Evolutionary conservation across 1,140 invertebrate species (phyloP), one percentile per base, ranked within the genome.

Genomic region (Arion vulgaris): DNA sequence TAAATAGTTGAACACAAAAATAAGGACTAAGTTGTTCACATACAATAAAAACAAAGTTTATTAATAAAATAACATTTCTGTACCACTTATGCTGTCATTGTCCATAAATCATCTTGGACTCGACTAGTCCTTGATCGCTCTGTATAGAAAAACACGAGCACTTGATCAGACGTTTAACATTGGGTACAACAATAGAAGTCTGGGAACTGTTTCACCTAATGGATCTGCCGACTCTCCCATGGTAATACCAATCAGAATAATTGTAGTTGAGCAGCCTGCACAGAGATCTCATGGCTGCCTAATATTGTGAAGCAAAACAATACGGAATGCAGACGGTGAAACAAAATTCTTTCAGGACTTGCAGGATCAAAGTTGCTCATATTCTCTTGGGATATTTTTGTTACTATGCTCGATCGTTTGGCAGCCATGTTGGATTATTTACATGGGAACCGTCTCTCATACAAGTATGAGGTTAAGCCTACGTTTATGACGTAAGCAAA

Each of bases 1-100:
- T 68, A 75, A 17, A 62, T 41, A 66, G 34, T 74, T 23, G 49
- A 34, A 75, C 13, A 82, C 19, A 75, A 23, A 74, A 5, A 53
- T 34, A 82, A 19, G 74, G 49, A 82, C 28, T 74, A 34, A 74
- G n/a, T 51, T 0, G 39, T n/a, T 53, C 0, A 81, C 45, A 81
- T 7, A 73, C 19, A 74, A 36, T 51, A n/a, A n/a, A n/a, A n/a
- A n/a, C n/a, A n/a, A n/a, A n/a, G n/a, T n/a, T n/a, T n/a, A n/a
- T n/a, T n/a, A n/a, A n/a, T n/a, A n/a, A n/a, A n/a, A n/a, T n/a
- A n/a, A n/a, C n/a, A n/a, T n/a, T n/a, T n/a, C n/a, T n/a, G n/a
- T n/a, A n/a, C n/a, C n/a, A n/a, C n/a, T n/a, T n/a, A n/a, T n/a
- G n/a, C n/a, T n/a, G n/a, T n/a, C n/a, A n/a, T n/a, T n/a, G n/a